These are phyloP conservation scores for Mythimna ferrago DNA, from an alignment of 2,888 invertebrate species.

Conservation along the genomic window DNA sequence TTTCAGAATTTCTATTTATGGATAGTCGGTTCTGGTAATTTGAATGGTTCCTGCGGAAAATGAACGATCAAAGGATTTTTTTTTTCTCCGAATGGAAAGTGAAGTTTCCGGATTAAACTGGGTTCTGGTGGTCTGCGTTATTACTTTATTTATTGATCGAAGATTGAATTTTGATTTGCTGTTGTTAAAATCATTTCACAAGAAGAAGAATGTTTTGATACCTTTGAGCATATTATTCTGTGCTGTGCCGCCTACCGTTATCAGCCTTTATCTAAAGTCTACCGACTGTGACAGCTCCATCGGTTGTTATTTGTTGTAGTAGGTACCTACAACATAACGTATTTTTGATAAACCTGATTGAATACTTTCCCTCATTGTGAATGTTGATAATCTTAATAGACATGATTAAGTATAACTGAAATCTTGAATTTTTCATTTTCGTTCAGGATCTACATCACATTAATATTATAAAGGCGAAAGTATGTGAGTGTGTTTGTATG, in stretches of 20 bases:
- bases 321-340: background rate
- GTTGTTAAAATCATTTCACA: constrained; percentile 4
- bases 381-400: background rate
- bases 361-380: background rate
- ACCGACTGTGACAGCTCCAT: constrained; percentile 1
- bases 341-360: background rate
- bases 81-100: constrained; percentile 3
- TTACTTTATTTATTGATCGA: no score
- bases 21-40: constrained; percentile 28
- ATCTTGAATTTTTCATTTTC: background rate
- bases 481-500: background rate
- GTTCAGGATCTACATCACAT: background rate
- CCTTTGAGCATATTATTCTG: background rate
- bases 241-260: background rate
- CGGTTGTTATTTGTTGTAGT: background rate
- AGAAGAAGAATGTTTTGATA: constrained; percentile 6
- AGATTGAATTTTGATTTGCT: background rate
- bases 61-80: constrained; percentile 1
- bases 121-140: background rate
- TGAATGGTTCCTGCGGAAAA: constrained; percentile 17
- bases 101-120: background rate
- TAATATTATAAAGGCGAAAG: background rate
- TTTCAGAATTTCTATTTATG: constrained; percentile 19
- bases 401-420: background rate
- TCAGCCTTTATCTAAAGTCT: constrained; percentile 19